Evolutionary conservation across 2,797 vertebrate genomes (phyloP).

Genomic region (Galago senegalensis): DNA sequence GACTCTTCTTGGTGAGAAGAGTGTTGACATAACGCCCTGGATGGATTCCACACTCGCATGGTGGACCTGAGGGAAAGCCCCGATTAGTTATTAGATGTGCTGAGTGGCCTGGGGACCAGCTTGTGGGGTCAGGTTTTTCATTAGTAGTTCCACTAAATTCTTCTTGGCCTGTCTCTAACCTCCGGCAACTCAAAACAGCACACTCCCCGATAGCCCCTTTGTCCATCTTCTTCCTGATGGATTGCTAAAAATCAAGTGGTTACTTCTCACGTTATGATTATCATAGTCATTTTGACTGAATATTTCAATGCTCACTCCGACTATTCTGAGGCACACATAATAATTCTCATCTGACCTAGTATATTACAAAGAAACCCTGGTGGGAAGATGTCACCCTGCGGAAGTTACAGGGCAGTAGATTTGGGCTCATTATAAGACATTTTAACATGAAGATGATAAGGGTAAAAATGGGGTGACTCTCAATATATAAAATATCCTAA

Average conservation of each 20-base stretch:
- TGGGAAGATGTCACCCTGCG: background rate
- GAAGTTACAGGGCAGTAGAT: background rate
- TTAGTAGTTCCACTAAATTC: background rate
- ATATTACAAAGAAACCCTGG: background rate
- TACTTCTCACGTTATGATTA: constrained; percentile 34
- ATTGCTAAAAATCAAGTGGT: background rate
- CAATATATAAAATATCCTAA: background rate
- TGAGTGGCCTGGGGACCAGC: background rate
- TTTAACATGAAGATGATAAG: background rate
- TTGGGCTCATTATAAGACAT: background rate
- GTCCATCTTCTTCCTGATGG: background rate
- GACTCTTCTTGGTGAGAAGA: no score
- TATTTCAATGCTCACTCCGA: background rate
- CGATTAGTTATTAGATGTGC: background rate
- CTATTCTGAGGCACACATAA: background rate
- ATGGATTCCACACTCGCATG: background rate
- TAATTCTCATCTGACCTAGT: background rate
- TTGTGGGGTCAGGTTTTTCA: background rate
- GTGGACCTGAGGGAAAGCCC: background rate
- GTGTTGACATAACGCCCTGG: background rate
- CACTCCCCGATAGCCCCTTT: background rate
- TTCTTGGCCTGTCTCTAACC: background rate
- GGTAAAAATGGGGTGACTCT: background rate
- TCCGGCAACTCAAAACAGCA: background rate
- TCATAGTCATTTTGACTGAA: background rate